Evolutionary conservation across 2,888 invertebrate genomes (phyloP), one percentile per base, ranked within the genome.

Genomic region (Leucophenga montana): DNA sequence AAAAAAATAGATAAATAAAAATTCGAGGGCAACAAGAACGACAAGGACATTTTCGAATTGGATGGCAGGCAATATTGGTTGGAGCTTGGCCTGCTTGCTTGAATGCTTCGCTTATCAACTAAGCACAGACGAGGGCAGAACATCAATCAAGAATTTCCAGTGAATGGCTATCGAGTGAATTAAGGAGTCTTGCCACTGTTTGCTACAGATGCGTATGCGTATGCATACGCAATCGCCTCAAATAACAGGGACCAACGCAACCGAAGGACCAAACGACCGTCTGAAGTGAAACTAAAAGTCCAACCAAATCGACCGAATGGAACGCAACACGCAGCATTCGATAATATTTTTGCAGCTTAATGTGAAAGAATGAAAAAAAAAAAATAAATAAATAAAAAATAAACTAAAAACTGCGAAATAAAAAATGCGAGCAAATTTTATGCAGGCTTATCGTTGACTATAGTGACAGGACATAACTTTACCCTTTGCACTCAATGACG

Each of bases 91-190:
- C 39, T 39, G 39, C 39, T 39, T 39, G 39, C 39, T 39, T 39
- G 39, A 39, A 39, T 8, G 39, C 39, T 39, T 39, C 39, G 77
- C 86, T 85, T 85, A 86, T 85, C 85, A 82, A 83, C 76, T 71
- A 68, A 72, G 74, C 73, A 75, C 85, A 85, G 83, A 81, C 85
- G 79, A 78, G 79, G 73, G 76, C 77, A 72, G 75, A 78, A 82
- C 86, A 85, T 85, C 86, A 86, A 85, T 85, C 85, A 85, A 85
- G 79, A 77, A 77, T 85, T 85, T 86, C 83, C 85, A 85, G 80
- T 85, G 86, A 84, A 85, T 82, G 85, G 83, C 83, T 80, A 84
- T 83, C 83, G 82, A 80, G 74, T 77, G 82, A 84, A 83, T 83
- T 82, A 82, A 84, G 69, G 73, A 77, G 78, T 78, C 77, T 79